Conservation (phyloP, 2,797 vertebrate species). For the Crenuchus spilurus region DNA sequence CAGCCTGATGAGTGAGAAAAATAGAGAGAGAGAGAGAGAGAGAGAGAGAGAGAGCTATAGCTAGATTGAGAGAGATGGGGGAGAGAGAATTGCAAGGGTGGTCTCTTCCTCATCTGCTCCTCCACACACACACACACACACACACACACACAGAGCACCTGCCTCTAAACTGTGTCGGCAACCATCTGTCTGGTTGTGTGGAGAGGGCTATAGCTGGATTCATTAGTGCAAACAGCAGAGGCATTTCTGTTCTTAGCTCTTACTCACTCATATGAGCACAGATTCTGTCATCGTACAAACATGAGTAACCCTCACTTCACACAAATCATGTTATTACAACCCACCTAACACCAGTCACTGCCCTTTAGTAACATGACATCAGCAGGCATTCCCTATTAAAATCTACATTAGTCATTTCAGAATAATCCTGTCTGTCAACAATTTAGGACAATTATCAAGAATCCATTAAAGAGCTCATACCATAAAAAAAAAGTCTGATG, state of each 20-base stretch:
- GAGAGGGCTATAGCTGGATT: slow-evolving; percentile 36
- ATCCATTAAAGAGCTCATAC: too few species aligned
- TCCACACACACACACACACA: slow-evolving; percentile 24
- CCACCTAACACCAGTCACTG: slow-evolving; percentile 18
- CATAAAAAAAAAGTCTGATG: too few species aligned
- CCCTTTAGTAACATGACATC: background rate
- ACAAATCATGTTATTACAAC: slow-evolving; percentile 25
- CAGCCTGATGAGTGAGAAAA: slow-evolving; percentile 15
- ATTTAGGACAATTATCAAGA: too few species aligned
- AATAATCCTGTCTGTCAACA: background rate
- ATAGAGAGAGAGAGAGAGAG: slow-evolving; percentile 12
- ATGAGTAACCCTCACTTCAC: slow-evolving; percentile 43
- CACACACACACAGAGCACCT: slow-evolving; percentile 21
- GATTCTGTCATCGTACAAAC: slow-evolving; percentile 41
- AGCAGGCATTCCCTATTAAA: background rate
- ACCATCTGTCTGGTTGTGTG: slow-evolving; percentile 55
- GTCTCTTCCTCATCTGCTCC: slow-evolving; percentile 1
- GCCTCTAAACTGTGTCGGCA: slow-evolving; percentile 26
- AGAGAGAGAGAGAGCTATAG: slow-evolving; percentile 3
- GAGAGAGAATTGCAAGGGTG: slow-evolving; percentile 20
- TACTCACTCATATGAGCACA: slow-evolving; percentile 43
- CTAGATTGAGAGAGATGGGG: too few species aligned
- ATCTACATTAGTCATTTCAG: background rate
- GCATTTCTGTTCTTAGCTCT: slow-evolving; percentile 51
- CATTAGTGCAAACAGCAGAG: slow-evolving; percentile 44